A percentile compares a stretch with the other conserved stretches of the same genome.
phyloP scores from a whole-genome alignment of 1,140 invertebrate genomes.

The Zaprionus lachaisei region DNA sequence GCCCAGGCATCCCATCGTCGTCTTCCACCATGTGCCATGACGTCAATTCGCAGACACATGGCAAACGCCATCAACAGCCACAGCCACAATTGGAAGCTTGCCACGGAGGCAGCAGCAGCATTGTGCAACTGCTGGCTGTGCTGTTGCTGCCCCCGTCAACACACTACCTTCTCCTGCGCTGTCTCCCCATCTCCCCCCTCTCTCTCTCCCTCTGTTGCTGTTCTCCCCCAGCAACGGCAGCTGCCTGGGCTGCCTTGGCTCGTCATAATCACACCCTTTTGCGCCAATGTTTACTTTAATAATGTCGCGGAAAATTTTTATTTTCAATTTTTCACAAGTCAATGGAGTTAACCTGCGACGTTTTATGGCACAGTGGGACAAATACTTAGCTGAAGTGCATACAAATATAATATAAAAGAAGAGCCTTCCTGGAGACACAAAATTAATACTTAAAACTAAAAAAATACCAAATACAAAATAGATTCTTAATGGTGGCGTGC shows the following conservation, averaged over 20 bases:
- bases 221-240: slow-evolving; percentile 28
- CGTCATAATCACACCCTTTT: slow-evolving; percentile 82
- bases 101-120: slow-evolving; percentile 49
- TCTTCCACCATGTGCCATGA: slow-evolving; percentile 34
- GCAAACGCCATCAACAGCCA: slow-evolving; percentile 79
- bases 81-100: slow-evolving; percentile 77
- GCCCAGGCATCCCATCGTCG: background rate
- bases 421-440: too few relatives aligned
- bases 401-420: background rate
- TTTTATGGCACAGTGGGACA: slow-evolving; percentile 40
- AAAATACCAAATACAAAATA: too few relatives aligned
- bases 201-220: background rate
- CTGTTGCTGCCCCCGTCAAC: slow-evolving; percentile 11
- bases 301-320: slow-evolving; percentile 82
- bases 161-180: background rate
- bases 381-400: background rate
- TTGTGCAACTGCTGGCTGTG: slow-evolving; percentile 13
- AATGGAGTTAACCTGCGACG: slow-evolving; percentile 77
- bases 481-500: too few relatives aligned
- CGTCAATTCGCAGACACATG: slow-evolving; percentile 79
- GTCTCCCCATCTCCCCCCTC: background rate
- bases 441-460: too few relatives aligned
- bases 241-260: slow-evolving; percentile 53
- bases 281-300: slow-evolving; percentile 81
- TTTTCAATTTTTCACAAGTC: slow-evolving; percentile 81